Evolutionary conservation across 2,888 invertebrate species (phyloP), one percentile per base, ranked within the genome.

Genomic region (Myopa testacea): DNA sequence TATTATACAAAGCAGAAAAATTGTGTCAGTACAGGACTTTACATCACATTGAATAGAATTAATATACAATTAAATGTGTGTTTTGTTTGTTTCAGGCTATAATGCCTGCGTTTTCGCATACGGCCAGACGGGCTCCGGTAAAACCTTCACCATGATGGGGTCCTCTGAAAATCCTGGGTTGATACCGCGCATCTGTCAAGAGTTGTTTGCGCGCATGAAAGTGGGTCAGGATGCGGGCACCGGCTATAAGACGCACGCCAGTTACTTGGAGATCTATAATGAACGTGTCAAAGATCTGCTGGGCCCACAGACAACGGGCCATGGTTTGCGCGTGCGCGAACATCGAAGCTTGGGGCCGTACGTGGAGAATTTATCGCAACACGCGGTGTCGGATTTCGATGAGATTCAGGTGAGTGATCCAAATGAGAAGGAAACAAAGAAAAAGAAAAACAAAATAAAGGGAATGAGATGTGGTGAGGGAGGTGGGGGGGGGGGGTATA

Each of bases 61-160:
- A 45, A 45, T 45, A n/a, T 45, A 10, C 4, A 10, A 8, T 45
- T 45, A 45, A 45, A 45, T 45, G 45, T 10, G 26, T 26, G 26
- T 26, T 26, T 26, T 26, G 26, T 26, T 26, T 26, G 26, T 26
- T 26, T 26, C 26, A 26, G 89, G 90, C 55, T 96, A 96, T 91
- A 96, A 96, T 90, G 96, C 96, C 78, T 96, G 96, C 87, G 95
- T 96, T 77, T 96, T 96, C 90, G 96, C 96, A 65, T 96, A 96
- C 88, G 96, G 96, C 34, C 96, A 96, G 91, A 96, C 96, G 4
- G 96, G 96, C 81, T 95, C 95, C 88, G 96, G 96, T 76, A 96
- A 96, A 90, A 96, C 96, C 0, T 96, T 95, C 88, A 96, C 96
- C 55, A 96, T 96, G 96, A 96, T 96, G 96, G 96, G 96, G 5